phyloP scores from a whole-genome alignment of 2,888 invertebrate species.

The Dexiosoma caninum region DNA sequence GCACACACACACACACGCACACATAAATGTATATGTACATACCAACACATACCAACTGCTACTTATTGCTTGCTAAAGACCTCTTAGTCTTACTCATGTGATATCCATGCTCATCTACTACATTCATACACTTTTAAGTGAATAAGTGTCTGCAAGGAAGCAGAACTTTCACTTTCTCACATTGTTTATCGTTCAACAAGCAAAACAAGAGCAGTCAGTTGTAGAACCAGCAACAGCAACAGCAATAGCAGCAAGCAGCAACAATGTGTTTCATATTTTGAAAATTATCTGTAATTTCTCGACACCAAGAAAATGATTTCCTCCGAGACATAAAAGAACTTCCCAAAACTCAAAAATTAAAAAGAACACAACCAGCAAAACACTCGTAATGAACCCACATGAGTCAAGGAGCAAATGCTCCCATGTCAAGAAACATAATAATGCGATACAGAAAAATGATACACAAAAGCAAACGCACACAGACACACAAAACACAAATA shows the following conservation, averaged over 20 bases:
- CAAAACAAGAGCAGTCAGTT: constrained; percentile 9
- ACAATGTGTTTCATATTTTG: constrained; percentile 51
- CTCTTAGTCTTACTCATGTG: neutral
- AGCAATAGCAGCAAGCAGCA: constrained; percentile 35
- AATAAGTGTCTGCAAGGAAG: neutral
- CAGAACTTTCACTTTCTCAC: constrained; percentile 59
- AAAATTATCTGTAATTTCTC: constrained; percentile 75
- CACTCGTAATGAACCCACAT: constrained; percentile 44
- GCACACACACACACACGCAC: neutral
- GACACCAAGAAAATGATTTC: constrained; percentile 59
- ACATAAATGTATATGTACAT: too few relatives aligned
- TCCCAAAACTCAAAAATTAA: constrained; percentile 48
- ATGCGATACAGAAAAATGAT: neutral
- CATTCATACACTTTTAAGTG: neutral
- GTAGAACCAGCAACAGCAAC: constrained; percentile 21
- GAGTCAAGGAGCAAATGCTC: constrained; percentile 49
- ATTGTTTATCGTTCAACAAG: constrained; percentile 40
- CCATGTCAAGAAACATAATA: constrained; percentile 48
- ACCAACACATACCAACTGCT: too few relatives aligned
- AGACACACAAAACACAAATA: neutral
- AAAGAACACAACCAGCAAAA: constrained; percentile 21
- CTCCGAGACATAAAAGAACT: constrained; percentile 56
- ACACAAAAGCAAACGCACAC: neutral
- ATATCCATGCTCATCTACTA: neutral
- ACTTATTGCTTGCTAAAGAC: constrained; percentile 3